Evolutionary conservation across 2,797 vertebrate species (phyloP), one percentile per base, ranked within the genome.

Genomic region (Tauraco hartlaubi): DNA sequence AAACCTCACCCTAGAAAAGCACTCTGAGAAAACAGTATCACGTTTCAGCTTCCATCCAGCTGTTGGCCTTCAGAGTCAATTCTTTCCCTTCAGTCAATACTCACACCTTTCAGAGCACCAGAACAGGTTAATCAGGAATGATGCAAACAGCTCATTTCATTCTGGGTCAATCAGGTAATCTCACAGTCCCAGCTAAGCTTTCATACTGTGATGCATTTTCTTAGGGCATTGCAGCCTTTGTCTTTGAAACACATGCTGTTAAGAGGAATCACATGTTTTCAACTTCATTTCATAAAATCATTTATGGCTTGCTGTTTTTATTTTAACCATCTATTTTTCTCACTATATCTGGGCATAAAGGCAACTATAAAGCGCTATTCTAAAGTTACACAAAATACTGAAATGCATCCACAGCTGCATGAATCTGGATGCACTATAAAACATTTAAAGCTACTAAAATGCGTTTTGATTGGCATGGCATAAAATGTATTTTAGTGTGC

Each of bases 301-400:
- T 71, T 76, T 37, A 37, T 29, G 28, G 18, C 29, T 83, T 83
- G 11, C 44, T 64, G 10, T 3, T 67, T 74, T 92, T 46, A 33
- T 71, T 92, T 85, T 72, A 88, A 61, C n/a, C 26, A 61, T 11
- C 8, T 49, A 12, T 59, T 94, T 88, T 92, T 92, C 58, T 86
- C 18, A 28, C 39, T 51, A 0, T 67, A 67, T 41, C 15, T 62
- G 22, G 7, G 28, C 22, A 88, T 63, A 81, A 84, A 77, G 79
- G 20, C 35, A 76, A 51, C 18, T 29, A 48, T 37, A 80, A 71
- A 83, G 39, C 11, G 52, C 17, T 29, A 22, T 21, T 87, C 78
- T 46, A 75, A 63, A 63, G 41, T 58, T 81, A 68, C 51, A 69
- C 64, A 85, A 63, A 94, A 82, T 23, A 41, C 29, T 35, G 33